Base-by-base conservation (phyloP, 2,113 vertebrate species). In the Rhegmatorhina hoffmannsi region DNA sequence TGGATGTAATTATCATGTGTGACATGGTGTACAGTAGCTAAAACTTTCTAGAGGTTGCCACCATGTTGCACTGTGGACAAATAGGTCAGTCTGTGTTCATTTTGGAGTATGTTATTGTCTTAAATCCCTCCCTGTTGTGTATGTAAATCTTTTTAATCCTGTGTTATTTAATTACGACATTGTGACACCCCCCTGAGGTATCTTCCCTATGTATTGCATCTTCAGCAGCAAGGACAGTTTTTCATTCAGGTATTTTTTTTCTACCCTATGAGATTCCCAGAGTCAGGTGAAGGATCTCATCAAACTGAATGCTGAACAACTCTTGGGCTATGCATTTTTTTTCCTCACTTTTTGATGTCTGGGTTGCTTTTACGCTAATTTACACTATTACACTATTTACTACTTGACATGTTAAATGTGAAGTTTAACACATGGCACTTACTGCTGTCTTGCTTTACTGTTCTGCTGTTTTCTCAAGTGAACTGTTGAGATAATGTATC, bases 101-200 rank as follows among this genome's bases (percentile, higher is more conserved):
- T 73, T 23, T 33, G 46, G 16, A 50, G 17, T 7, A 33, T 23
- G 10, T 25, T 67, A 16, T 16, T 34, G 26, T 53, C 33, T 50
- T 13, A 64, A 38, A 55, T 31, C 9, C 33, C 33, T 81, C 9
- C 13, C 29, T 75, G 0, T 28, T 62, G 7, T 7, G 1, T 36
- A 7, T 50, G 44, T 44, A 78, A 84, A 31, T 67, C 2, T 78
- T 86, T 55, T 50, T 58, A 40, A 40, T 66, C 26, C 7, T 56
- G 24, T 24, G 24, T 79, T 55, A 64, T 47, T 73, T 73, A 53
- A 73, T 62, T 62, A 43, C 26, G 70, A 23, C 44, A 60, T n/a
- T 49, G 2, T 49, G 62, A 25, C 6, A 36, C 0, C 2, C 3
- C 3, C 7, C 2, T 4, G 2, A 33, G 16, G 6, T 38, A 17